phyloP scores from a whole-genome alignment of 2,888 invertebrate species.

The Nomada flava region DNA sequence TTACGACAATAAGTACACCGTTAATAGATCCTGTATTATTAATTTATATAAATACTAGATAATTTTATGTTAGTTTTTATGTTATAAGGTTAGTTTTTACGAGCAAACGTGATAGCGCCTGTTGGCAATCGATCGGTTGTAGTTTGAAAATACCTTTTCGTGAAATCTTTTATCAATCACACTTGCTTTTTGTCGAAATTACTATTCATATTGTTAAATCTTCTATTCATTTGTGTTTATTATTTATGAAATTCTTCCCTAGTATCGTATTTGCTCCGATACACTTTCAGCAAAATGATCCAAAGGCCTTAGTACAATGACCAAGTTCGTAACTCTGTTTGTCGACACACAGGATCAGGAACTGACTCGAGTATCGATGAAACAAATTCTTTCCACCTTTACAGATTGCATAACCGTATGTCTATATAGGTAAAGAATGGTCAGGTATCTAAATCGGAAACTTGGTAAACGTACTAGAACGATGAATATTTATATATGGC shows the following conservation, averaged over 20 bases:
- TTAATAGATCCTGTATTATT: not conserved
- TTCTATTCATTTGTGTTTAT: not conserved
- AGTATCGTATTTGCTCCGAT: too few species aligned
- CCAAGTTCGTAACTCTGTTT: not conserved
- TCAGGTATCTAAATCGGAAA: not conserved
- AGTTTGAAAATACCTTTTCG: not conserved
- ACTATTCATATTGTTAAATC: not conserved
- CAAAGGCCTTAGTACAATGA: not conserved
- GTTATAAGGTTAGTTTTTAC: not conserved
- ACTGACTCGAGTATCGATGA: constrained; percentile 1
- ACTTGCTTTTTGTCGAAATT: not conserved
- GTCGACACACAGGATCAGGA: not conserved
- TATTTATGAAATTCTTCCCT: not conserved
- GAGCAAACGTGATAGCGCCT: too few species aligned
- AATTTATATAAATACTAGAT: not conserved
- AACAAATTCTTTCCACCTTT: not conserved
- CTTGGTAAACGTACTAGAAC: not conserved
- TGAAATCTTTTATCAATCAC: not conserved
- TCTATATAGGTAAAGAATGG: too few species aligned
- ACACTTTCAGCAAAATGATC: too few species aligned
- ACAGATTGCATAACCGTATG: too few species aligned
- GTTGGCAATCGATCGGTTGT: constrained; percentile 4
- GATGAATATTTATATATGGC: too few species aligned
- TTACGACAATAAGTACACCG: not conserved
- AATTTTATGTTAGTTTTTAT: not conserved